Evolutionary conservation across 2,113 vertebrate species (phyloP).

Genomic region (Malurus alboscapulatus): DNA sequence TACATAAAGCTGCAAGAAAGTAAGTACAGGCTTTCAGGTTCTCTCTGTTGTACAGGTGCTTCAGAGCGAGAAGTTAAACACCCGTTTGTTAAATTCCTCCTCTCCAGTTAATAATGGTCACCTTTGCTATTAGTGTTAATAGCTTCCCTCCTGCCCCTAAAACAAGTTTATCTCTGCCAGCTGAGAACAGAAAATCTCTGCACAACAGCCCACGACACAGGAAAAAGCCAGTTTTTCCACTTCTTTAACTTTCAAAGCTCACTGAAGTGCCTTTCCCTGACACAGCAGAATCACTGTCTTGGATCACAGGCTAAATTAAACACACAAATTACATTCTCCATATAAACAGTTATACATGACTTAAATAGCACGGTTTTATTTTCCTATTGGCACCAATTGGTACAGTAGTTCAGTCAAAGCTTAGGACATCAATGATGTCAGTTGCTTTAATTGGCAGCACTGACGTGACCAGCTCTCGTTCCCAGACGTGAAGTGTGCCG

Average conservation of each 20-base stretch:
- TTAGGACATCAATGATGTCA: constrained; percentile 53
- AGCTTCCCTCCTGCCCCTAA: neutral
- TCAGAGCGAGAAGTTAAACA: neutral
- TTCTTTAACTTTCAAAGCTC: constrained; percentile 7
- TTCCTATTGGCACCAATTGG: constrained; percentile 43
- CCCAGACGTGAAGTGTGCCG: constrained; percentile 22
- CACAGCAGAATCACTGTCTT: constrained; percentile 40
- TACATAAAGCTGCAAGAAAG: neutral
- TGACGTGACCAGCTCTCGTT: neutral
- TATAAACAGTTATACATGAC: constrained; percentile 43
- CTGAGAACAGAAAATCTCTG: neutral
- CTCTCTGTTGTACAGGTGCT: neutral
- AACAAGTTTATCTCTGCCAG: constrained; percentile 12
- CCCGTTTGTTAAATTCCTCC: neutral
- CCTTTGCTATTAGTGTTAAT: constrained; percentile 23
- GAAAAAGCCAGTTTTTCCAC: neutral
- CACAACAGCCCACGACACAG: neutral
- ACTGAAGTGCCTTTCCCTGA: constrained; percentile 19
- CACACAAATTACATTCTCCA: constrained; percentile 34
- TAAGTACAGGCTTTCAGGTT: neutral
- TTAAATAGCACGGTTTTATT: constrained; percentile 52
- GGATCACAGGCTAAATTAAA: constrained; percentile 57
- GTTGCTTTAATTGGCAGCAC: constrained; percentile 54
- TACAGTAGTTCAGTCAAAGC: constrained; percentile 47
- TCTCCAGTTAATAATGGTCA: neutral